Conservation (phyloP, 2,888 invertebrate species). For the Polietes domitor region DNA sequence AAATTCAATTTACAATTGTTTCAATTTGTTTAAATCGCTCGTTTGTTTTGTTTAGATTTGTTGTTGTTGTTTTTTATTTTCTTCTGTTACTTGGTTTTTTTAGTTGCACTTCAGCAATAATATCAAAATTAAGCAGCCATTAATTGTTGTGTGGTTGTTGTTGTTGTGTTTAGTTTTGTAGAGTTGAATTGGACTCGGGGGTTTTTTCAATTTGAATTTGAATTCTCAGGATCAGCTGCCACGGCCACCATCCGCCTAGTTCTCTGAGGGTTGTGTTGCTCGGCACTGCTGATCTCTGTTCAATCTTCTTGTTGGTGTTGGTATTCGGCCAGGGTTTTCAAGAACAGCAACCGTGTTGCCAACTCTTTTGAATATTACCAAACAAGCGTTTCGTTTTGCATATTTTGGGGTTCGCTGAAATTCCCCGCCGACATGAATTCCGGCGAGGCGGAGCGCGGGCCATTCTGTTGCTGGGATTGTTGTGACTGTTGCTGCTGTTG, state of each 20-base stretch:
- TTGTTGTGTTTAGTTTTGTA: conserved; percentile 37
- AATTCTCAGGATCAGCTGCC: conserved; percentile 40
- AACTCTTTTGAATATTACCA: conserved; percentile 84
- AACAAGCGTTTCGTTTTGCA: conserved; percentile 88
- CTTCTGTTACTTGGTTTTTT: conserved; percentile 48
- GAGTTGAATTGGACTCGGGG: conserved; percentile 11
- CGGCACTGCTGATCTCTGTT: conserved; percentile 7
- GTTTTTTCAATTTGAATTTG: no score
- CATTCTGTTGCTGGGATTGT: conserved; percentile 79
- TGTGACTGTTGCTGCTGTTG: conserved; percentile 72
- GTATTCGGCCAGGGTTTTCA: conserved; percentile 75
- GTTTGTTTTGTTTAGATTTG: conserved; percentile 27
- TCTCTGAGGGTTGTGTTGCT: conserved; percentile 63
- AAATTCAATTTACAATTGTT: conserved; percentile 68
- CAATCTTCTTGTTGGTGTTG: conserved; percentile 70
- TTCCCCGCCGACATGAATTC: conserved; percentile 86
- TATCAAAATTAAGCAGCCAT: conserved; percentile 67
- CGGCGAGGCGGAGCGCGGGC: conserved; percentile 88
- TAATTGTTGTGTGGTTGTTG: conserved; percentile 45
- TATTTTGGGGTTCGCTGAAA: conserved; percentile 86
- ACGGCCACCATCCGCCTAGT: neutral
- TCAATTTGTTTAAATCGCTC: conserved; percentile 47
- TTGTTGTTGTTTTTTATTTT: conserved; percentile 33
- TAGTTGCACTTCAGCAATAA: conserved; percentile 67
- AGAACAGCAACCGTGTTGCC: conserved; percentile 79